Conservation (phyloP, 2,888 invertebrate species). For the Troglohyphantes excavatus region DNA sequence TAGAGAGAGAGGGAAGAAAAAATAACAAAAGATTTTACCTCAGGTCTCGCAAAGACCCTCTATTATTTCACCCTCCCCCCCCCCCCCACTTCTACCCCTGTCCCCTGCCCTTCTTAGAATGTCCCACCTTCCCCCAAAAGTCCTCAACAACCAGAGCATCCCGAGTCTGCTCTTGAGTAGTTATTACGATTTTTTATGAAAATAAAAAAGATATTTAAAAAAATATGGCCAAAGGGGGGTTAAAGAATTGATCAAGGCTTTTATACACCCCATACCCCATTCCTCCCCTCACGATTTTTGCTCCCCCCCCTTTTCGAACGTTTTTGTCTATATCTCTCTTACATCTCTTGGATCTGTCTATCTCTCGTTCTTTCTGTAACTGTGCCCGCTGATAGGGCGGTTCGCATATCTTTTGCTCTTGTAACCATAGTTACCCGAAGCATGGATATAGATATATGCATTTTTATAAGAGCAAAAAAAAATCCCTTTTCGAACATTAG, state of each 20-base stretch:
- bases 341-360: slow-evolving; percentile 70
- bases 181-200: slow-evolving; percentile 68
- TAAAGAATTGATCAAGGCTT: slow-evolving; percentile 74
- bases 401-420: slow-evolving; percentile 70
- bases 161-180: slow-evolving; percentile 43
- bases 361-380: slow-evolving; percentile 42
- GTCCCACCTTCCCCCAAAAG: slow-evolving; percentile 25
- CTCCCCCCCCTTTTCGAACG: slow-evolving; percentile 12
- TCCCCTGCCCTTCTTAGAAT: slow-evolving; percentile 1
- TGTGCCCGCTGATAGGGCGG: slow-evolving; percentile 48
- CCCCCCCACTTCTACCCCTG: background rate
- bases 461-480: slow-evolving; percentile 21
- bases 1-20: background rate
- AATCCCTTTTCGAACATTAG: slow-evolving; percentile 36
- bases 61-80: background rate
- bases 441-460: slow-evolving; percentile 73
- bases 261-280: slow-evolving; percentile 26
- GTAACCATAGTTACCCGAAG: slow-evolving; percentile 63
- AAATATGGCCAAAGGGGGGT: slow-evolving; percentile 45
- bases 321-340: slow-evolving; percentile 68
- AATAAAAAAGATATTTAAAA: slow-evolving; percentile 36
- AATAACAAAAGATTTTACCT: slow-evolving; percentile 6
- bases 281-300: slow-evolving; percentile 60
- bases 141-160: background rate
- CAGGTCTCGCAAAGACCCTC: slow-evolving; percentile 17